Evolutionary conservation across 2,888 invertebrate species (phyloP), one percentile per base, ranked within the genome.

Genomic region (Aphodius sticticus): DNA sequence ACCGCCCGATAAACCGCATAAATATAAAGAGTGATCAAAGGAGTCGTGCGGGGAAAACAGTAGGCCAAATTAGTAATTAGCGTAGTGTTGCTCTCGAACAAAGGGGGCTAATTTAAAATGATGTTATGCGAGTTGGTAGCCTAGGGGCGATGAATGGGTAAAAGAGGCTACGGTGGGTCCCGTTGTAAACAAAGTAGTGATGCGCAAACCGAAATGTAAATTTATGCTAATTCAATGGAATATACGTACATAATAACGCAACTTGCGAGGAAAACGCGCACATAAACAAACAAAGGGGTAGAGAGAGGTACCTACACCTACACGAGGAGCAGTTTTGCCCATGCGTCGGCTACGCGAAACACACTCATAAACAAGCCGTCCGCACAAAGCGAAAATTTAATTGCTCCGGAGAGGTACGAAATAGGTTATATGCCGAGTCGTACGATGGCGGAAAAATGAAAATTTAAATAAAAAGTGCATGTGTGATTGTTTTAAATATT

Each of bases 231-330:
- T 53, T 53, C 53, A 12, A 53, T 53, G 12, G 4, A 53, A 53
- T 53, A 53, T 53, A 53, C 53, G 53, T 53, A 53, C 53, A 53
- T 53, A 53, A 53, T 53, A 53, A 53, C 53, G 53, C 53, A 53
- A 53, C 53, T 53, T 53, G 12, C 53, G 53, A 53, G 53, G 53
- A 12, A 53, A 53, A 53, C 53, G 53, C 53, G 53, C 53, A 53
- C 53, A 53, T 53, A 53, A 53, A 53, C 53, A 53, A 53, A 53
- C 53, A 53, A 53, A 12, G 53, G 53, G 53, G 53, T 53, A 12
- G 53, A 53, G 53, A 53, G 9, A 53, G 53, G 53, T 53, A 12
- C 53, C 9, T n/a, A n/a, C 53, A 7, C 9, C 7, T 12, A 53
- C 53, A 53, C 53, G 53, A 53, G 7, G 53, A 53, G 12, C 53